A percentile compares a stretch with the other conserved stretches of the same genome.
phyloP scores from a whole-genome alignment of 2,888 invertebrate species.

The Spisula solida region DNA sequence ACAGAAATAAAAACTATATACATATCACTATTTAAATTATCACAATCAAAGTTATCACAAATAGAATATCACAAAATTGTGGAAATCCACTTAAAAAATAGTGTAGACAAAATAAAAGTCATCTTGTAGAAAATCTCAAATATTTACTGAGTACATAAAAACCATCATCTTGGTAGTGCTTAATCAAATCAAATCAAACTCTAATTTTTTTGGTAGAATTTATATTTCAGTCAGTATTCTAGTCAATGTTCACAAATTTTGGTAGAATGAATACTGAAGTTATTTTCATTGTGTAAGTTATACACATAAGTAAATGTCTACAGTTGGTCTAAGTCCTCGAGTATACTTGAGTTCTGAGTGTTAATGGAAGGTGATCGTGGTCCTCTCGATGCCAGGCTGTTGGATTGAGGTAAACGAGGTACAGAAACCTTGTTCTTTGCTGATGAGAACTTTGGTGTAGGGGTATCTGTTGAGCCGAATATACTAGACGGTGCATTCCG shows the following conservation, averaged over 20 bases:
- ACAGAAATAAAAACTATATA: too few species aligned
- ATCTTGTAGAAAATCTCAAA: background rate
- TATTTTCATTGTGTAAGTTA: background rate
- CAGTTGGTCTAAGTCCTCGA: conserved; percentile 23
- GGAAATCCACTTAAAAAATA: background rate
- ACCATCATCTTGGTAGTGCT: background rate
- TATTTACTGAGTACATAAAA: background rate
- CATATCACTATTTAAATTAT: background rate
- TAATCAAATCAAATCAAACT: background rate
- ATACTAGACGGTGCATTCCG: conserved; percentile 36
- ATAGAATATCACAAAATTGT: background rate
- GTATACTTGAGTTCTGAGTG: background rate
- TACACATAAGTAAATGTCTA: background rate
- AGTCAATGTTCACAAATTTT: background rate
- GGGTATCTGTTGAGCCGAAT: conserved; percentile 26
- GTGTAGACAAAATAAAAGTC: background rate
- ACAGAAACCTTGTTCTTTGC: conserved; percentile 24
- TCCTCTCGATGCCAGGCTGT: conserved; percentile 11
- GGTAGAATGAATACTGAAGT: background rate
- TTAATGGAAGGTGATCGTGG: background rate
- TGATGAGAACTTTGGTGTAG: conserved; percentile 32
- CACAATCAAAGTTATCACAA: background rate
- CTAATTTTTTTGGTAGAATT: too few species aligned
- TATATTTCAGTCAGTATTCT: background rate
- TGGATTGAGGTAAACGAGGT: conserved; percentile 35